Evolutionary conservation across 2,797 vertebrate genomes (phyloP).

Genomic region (Lithobates pipiens): DNA sequence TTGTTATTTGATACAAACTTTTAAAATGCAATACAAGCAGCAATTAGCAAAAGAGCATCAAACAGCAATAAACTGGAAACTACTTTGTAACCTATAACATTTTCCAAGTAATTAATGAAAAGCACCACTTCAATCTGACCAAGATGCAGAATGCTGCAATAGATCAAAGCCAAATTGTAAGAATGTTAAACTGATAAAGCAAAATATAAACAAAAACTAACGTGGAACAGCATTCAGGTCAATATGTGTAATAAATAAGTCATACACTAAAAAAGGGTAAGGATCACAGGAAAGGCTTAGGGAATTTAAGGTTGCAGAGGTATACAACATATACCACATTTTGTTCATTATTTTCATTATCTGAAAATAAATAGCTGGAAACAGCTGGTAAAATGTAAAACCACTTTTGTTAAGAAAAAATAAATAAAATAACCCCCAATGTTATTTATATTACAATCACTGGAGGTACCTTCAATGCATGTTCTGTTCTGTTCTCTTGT

Average conservation of each 20-base stretch:
- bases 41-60: not conserved
- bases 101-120: not conserved
- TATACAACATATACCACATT: too few relatives aligned
- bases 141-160: not conserved
- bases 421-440: too few relatives aligned
- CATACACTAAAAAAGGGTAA: not conserved
- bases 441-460: too few relatives aligned
- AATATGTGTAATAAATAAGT: not conserved
- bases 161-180: not conserved
- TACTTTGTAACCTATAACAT: not conserved
- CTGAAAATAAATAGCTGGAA: too few relatives aligned
- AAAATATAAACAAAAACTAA: not conserved
- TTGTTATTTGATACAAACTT: not conserved
- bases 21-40: not conserved
- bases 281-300: not conserved
- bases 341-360: too few relatives aligned
- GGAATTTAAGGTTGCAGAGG: too few relatives aligned
- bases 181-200: not conserved
- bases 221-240: not conserved
- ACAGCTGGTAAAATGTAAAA: too few relatives aligned
- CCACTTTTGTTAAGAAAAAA: too few relatives aligned
- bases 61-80: not conserved
- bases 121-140: not conserved
- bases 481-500: too few relatives aligned
- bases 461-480: too few relatives aligned